phyloP scores from a whole-genome alignment of 1,140 invertebrate genomes.

The Amyelois transitella region DNA sequence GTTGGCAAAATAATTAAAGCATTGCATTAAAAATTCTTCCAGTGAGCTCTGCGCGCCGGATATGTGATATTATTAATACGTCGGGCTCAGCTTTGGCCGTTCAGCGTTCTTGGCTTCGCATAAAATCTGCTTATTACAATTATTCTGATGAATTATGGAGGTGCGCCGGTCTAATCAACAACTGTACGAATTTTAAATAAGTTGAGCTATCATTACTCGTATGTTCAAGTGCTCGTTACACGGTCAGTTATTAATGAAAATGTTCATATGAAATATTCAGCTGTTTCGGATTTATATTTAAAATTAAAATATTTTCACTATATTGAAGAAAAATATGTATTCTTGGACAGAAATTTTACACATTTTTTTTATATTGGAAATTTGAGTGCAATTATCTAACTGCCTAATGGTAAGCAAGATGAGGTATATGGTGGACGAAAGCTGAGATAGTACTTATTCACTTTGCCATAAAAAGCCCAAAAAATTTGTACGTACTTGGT shows the following conservation, averaged over 20 bases:
- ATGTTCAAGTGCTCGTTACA: neutral
- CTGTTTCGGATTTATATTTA: neutral
- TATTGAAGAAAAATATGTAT: too few relatives aligned
- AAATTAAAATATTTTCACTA: too few relatives aligned
- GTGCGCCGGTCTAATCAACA: constrained; percentile 3
- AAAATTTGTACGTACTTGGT: too few relatives aligned
- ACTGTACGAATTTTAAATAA: constrained; percentile 1
- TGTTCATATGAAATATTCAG: neutral
- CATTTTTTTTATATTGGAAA: too few relatives aligned
- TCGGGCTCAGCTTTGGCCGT: constrained; percentile 18
- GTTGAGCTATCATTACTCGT: neutral
- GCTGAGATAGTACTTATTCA: too few relatives aligned
- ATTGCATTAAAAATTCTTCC: constrained; percentile 70
- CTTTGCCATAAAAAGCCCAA: too few relatives aligned
- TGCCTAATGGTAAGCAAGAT: too few relatives aligned
- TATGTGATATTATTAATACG: constrained; percentile 70
- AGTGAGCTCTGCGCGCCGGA: constrained; percentile 51
- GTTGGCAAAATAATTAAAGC: constrained; percentile 68
- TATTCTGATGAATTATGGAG: constrained; percentile 14
- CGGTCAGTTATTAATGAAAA: neutral
- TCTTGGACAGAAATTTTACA: too few relatives aligned
- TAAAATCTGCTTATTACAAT: constrained; percentile 24
- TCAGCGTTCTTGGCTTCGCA: constrained; percentile 19
- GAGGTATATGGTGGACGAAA: too few relatives aligned
- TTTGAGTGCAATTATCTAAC: too few relatives aligned